A percentile compares a stretch with the other conserved stretches of the same genome.
These are phyloP conservation scores for Caenorhabditis uteleia DNA, from an alignment of 2,888 invertebrate genomes.

Conservation along the genomic window DNA sequence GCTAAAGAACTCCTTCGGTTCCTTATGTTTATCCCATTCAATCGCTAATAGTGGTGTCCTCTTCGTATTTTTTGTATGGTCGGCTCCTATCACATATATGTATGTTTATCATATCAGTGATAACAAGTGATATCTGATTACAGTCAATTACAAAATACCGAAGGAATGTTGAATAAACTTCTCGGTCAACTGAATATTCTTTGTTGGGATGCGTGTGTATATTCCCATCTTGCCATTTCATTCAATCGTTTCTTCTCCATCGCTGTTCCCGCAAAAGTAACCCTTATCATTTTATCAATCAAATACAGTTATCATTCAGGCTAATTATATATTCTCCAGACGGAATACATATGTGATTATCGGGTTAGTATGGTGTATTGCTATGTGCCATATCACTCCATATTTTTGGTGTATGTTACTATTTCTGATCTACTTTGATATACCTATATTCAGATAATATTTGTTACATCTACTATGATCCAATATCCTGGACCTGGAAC, in stretches of 20 bases:
- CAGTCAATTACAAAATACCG: constrained; percentile 13
- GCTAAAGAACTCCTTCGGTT: constrained; percentile 42
- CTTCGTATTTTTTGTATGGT: constrained; percentile 37
- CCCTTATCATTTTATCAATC: not conserved
- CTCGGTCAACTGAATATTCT: constrained; percentile 46
- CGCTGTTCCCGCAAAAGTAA: constrained; percentile 38
- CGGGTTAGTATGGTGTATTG: constrained; percentile 34
- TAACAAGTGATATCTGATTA: constrained; percentile 2
- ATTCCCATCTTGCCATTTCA: constrained; percentile 46
- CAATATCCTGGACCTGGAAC: constrained; percentile 36
- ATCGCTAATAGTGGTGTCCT: constrained; percentile 43
- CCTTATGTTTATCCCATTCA: constrained; percentile 41
- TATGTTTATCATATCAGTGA: constrained; percentile 8
- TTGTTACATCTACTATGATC: constrained; percentile 38
- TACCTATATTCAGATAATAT: constrained; percentile 21
- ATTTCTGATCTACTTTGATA: constrained; percentile 1
- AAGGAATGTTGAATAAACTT: constrained; percentile 15
- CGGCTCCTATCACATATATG: constrained; percentile 35
- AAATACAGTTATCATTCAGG: constrained; percentile 3
- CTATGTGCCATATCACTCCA: constrained; percentile 32
- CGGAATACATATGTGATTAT: constrained; percentile 26
- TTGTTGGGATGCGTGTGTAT: constrained; percentile 52
- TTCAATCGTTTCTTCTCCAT: constrained; percentile 48
- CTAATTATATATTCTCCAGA: constrained; percentile 14
- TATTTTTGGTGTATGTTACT: constrained; percentile 37